Percentiles rank a stretch among this genome's conserved stretches.
phyloP scores from a whole-genome alignment of 2,113 vertebrate genomes.

The Cryptoleucopteryx plumbea region DNA sequence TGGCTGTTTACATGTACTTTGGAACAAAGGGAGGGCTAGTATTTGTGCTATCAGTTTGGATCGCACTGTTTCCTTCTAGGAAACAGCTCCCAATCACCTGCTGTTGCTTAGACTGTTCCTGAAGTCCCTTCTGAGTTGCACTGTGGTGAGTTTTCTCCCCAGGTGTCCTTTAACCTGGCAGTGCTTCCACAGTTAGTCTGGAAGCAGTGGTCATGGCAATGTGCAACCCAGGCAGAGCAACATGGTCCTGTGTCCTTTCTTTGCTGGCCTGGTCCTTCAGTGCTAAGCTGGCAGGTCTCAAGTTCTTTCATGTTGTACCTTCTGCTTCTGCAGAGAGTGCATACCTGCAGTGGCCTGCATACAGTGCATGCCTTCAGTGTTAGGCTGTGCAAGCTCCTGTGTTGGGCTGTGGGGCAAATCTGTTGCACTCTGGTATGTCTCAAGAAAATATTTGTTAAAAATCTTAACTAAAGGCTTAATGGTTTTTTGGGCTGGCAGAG shows the following conservation, averaged over 20 bases:
- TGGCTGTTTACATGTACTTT: not conserved
- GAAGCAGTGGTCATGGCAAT: not conserved
- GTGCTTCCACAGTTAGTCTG: not conserved
- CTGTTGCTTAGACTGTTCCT: not conserved
- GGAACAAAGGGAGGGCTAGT: not conserved
- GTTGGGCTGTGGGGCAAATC: not conserved
- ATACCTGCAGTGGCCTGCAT: accelerated
- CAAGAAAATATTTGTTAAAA: not conserved
- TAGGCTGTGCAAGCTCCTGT: not conserved
- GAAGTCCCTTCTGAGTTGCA: not conserved
- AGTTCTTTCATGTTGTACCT: not conserved
- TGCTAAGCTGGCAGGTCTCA: too few species aligned
- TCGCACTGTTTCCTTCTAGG: not conserved
- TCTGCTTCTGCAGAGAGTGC: not conserved
- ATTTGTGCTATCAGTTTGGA: not conserved
- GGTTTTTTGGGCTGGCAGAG: not conserved
- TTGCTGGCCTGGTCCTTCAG: not conserved
- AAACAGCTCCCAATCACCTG: not conserved
- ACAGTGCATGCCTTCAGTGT: not conserved
- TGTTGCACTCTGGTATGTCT: not conserved
- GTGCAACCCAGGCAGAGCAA: not conserved
- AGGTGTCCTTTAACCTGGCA: not conserved
- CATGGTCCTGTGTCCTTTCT: not conserved
- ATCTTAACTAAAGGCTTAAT: not conserved
- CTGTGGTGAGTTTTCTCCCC: not conserved